A percentile compares a stretch with the other conserved stretches of the same genome.
phyloP scores from a whole-genome alignment of 1,140 invertebrate species.

The Dendrolimus kikuchii region DNA sequence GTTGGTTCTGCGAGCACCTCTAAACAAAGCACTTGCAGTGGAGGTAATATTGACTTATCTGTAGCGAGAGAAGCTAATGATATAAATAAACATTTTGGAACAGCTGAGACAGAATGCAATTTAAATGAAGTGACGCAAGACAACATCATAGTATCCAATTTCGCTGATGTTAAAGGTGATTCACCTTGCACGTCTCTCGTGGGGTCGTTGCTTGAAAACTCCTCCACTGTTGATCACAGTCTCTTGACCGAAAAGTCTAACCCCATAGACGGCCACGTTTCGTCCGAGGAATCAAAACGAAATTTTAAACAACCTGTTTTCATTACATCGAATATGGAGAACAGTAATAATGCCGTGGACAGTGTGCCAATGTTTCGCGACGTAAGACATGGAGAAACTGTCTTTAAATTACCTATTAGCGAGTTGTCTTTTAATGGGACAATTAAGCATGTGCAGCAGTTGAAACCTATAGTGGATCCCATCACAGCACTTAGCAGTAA shows the following conservation, averaged over 20 bases:
- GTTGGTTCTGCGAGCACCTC: slow-evolving; percentile 31
- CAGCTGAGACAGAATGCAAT: slow-evolving; percentile 28
- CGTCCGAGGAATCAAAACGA: slow-evolving; percentile 50
- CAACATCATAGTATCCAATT: slow-evolving; percentile 28
- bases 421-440: slow-evolving; percentile 67
- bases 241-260: slow-evolving; percentile 48
- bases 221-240: slow-evolving; percentile 37
- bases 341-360: slow-evolving; percentile 68
- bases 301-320: slow-evolving; percentile 46
- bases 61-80: slow-evolving; percentile 27
- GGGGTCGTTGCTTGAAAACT: slow-evolving; percentile 38
- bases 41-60: slow-evolving; percentile 52
- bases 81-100: slow-evolving; percentile 34
- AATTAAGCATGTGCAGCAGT: slow-evolving; percentile 62
- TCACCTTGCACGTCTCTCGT: slow-evolving; percentile 30
- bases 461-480: slow-evolving; percentile 62
- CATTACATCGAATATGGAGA: slow-evolving; percentile 67
- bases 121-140: slow-evolving; percentile 22
- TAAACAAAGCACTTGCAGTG: slow-evolving; percentile 40
- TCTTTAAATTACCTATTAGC: slow-evolving; percentile 64
- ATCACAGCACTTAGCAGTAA: slow-evolving; percentile 44
- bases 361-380: slow-evolving; percentile 52
- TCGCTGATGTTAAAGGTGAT: slow-evolving; percentile 27
- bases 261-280: slow-evolving; percentile 32
- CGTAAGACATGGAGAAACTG: slow-evolving; percentile 36